Conservation (phyloP, 2,113 vertebrate species). For the Saguinus midas region DNA sequence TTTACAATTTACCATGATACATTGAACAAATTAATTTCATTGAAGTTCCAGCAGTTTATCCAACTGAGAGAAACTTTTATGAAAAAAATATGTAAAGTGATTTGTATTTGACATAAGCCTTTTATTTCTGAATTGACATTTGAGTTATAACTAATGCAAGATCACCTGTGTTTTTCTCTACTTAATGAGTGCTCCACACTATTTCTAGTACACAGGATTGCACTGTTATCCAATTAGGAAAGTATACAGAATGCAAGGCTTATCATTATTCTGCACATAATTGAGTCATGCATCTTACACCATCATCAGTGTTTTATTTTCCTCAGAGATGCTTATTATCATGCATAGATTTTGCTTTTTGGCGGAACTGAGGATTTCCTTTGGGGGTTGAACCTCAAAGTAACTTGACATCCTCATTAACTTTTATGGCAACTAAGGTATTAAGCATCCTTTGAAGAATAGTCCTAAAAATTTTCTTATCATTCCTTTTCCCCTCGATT, state of each 20-base stretch:
- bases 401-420: slow-evolving; percentile 74
- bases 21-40: slow-evolving; percentile 56
- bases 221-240: slow-evolving; percentile 41
- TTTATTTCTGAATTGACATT: slow-evolving; percentile 31
- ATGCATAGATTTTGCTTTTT: slow-evolving; percentile 52
- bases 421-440: slow-evolving; percentile 56
- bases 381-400: slow-evolving; percentile 61
- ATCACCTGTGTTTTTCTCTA: slow-evolving; percentile 27
- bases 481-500: background rate
- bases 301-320: slow-evolving; percentile 36
- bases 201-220: background rate
- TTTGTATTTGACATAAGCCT: background rate
- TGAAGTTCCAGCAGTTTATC: background rate
- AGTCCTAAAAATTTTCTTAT: background rate
- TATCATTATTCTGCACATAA: slow-evolving; percentile 31
- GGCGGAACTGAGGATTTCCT: slow-evolving; percentile 55
- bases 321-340: slow-evolving; percentile 64
- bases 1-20: background rate
- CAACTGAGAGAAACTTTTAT: slow-evolving; percentile 22
- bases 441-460: slow-evolving; percentile 53
- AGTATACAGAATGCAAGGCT: fast-evolving
- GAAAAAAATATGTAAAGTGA: slow-evolving; percentile 6
- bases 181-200: slow-evolving; percentile 52
- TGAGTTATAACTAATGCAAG: slow-evolving; percentile 31
- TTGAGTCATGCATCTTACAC: slow-evolving; percentile 57